phyloP scores from a whole-genome alignment of 2,113 vertebrate species.

The Oryzias celebensis region DNA sequence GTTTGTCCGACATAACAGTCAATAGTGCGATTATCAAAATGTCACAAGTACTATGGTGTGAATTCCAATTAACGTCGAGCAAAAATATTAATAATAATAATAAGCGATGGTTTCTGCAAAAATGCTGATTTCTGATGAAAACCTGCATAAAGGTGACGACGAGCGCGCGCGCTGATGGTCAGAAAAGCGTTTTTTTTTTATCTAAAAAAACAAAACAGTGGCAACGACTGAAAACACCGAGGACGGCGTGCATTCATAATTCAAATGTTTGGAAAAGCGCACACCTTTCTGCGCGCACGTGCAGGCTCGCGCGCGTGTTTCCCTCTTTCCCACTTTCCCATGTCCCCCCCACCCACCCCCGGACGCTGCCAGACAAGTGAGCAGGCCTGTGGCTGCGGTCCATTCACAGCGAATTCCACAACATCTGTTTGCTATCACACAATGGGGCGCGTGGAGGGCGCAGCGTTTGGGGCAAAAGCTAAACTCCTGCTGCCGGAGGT shows the following conservation, averaged over 20 bases:
- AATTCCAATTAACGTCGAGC: conserved; percentile 72
- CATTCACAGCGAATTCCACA: conserved; percentile 90
- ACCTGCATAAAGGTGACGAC: too few relatives aligned
- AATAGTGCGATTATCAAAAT: conserved; percentile 79
- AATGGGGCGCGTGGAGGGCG: conserved; percentile 59
- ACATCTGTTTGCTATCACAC: conserved; percentile 95
- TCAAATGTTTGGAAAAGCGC: too few relatives aligned
- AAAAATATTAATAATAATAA: conserved; percentile 12
- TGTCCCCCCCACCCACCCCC: conserved; percentile 63
- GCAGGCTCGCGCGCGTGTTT: conserved; percentile 19
- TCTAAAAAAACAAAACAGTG: too few relatives aligned
- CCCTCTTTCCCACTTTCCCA: conserved; percentile 30
- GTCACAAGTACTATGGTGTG: conserved; percentile 76
- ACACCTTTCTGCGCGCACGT: too few relatives aligned
- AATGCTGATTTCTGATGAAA: conserved; percentile 6
- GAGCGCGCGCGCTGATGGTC: too few relatives aligned
- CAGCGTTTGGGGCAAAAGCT: conserved; percentile 55
- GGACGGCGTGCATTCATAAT: too few relatives aligned
- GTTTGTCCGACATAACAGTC: conserved; percentile 78
- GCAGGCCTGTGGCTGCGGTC: conserved; percentile 79
- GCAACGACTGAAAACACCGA: too few relatives aligned
- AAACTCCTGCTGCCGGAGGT: conserved; percentile 50
- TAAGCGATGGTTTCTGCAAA: conserved; percentile 38
- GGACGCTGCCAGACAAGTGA: conserved; percentile 71
- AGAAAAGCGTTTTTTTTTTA: too few relatives aligned